Conservation (phyloP, 37 sponge, comb jelly and placozoan genomes). For the Tethya wilhelma region DNA sequence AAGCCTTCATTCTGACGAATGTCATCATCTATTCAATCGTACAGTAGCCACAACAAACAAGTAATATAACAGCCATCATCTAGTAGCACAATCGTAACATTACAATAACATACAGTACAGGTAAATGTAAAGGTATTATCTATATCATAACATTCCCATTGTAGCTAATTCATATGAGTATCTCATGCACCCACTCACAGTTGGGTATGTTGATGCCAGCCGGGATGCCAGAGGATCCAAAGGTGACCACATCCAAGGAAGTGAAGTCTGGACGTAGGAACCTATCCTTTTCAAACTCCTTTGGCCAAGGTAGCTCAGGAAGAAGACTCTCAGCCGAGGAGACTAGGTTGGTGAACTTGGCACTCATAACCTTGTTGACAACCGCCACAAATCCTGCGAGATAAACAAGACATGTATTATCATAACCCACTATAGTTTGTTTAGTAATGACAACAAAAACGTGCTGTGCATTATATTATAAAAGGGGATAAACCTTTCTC, state of each 20-base stretch:
- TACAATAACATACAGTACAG: background rate
- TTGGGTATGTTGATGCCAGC: constrained; percentile 95
- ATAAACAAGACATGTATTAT: background rate
- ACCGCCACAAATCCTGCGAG: constrained; percentile 91
- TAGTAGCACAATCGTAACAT: background rate
- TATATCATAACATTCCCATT: no score
- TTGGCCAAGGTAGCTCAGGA: constrained; percentile 80
- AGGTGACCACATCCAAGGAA: constrained; percentile 86
- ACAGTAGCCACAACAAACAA: background rate
- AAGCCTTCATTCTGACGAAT: constrained; percentile 93
- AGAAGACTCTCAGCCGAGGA: constrained; percentile 71
- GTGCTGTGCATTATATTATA: no score
- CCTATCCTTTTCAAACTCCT: constrained; percentile 84
- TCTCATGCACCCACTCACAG: no score
- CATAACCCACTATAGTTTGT: background rate
- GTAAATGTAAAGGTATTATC: no score
- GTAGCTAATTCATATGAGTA: no score
- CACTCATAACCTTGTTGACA: constrained; percentile 92
- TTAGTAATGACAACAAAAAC: no score
- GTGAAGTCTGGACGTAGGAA: constrained; percentile 93
- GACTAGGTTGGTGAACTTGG: constrained; percentile 82
- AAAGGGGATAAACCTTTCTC: no score
- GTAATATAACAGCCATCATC: background rate
- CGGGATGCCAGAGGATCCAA: constrained; percentile 89
- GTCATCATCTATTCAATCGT: constrained; percentile 74